These are phyloP conservation scores for Heliconius hewitsoni DNA, from an alignment of 1,140 invertebrate species.

Conservation along the genomic window DNA sequence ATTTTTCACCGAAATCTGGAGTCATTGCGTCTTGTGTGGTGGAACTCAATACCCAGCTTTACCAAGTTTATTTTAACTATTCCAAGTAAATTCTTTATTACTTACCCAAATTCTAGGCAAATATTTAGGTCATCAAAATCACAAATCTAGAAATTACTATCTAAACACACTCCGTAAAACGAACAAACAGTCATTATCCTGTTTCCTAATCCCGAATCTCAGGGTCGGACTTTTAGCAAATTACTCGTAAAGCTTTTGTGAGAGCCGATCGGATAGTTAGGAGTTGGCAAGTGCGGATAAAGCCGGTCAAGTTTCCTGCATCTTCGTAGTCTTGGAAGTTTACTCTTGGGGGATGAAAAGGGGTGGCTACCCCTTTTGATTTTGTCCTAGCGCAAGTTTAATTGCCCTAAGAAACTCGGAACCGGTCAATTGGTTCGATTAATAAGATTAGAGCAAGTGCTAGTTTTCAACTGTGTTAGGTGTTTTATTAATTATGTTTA, in stretches of 20 bases:
- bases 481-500: neutral
- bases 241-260: conserved; percentile 53
- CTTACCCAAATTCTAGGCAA: neutral
- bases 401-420: conserved; percentile 57
- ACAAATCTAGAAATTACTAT: conserved; percentile 1
- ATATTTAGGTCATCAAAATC: neutral
- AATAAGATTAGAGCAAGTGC: conserved; percentile 51
- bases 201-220: conserved; percentile 46
- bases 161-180: neutral
- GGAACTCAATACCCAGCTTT: too few relatives aligned
- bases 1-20: neutral
- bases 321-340: conserved; percentile 38
- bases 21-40: too few relatives aligned
- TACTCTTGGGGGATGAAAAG: conserved; percentile 19
- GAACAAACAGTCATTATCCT: conserved; percentile 37
- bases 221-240: conserved; percentile 49
- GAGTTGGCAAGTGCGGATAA: conserved; percentile 43
- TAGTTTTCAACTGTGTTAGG: conserved; percentile 36
- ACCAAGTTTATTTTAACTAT: too few relatives aligned
- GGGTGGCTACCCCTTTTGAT: conserved; percentile 25
- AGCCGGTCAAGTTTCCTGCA: conserved; percentile 46
- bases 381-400: conserved; percentile 58
- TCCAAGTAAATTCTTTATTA: too few relatives aligned
- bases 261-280: conserved; percentile 49
- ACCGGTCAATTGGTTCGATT: conserved; percentile 62